phyloP scores from a whole-genome alignment of 2,113 vertebrate genomes.

The Ursus arctos region DNA sequence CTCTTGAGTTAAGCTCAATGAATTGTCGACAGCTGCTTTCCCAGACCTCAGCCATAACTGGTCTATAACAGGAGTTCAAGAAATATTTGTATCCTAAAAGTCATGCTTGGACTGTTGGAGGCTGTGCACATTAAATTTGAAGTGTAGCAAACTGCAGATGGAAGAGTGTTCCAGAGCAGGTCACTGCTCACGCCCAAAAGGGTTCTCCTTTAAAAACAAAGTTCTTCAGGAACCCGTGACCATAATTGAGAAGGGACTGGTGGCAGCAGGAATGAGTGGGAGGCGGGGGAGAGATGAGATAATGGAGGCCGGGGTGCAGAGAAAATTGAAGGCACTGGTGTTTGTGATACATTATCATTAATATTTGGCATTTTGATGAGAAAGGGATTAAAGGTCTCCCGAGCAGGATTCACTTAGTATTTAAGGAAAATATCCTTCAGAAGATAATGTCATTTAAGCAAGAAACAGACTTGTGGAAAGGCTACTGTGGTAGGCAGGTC shows the following conservation, averaged over 20 bases:
- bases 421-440: conserved; percentile 42
- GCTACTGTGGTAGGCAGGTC: background rate
- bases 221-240: background rate
- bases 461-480: background rate
- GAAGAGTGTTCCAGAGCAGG: background rate
- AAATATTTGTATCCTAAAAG: conserved; percentile 1
- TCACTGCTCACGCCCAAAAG: background rate
- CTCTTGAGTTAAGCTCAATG: background rate
- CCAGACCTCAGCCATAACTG: background rate
- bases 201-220: conserved; percentile 6
- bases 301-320: background rate
- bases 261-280: background rate
- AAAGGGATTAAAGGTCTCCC: background rate
- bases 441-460: background rate
- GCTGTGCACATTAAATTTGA: background rate
- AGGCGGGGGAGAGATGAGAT: background rate
- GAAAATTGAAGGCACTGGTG: background rate
- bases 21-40: background rate
- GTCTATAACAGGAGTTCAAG: background rate
- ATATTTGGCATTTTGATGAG: background rate
- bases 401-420: conserved; percentile 5
- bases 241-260: background rate
- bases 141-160: background rate
- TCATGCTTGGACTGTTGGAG: background rate
- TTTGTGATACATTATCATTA: background rate